Evolutionary conservation across 2,113 vertebrate species (phyloP).

Genomic region (Mesocricetus auratus): DNA sequence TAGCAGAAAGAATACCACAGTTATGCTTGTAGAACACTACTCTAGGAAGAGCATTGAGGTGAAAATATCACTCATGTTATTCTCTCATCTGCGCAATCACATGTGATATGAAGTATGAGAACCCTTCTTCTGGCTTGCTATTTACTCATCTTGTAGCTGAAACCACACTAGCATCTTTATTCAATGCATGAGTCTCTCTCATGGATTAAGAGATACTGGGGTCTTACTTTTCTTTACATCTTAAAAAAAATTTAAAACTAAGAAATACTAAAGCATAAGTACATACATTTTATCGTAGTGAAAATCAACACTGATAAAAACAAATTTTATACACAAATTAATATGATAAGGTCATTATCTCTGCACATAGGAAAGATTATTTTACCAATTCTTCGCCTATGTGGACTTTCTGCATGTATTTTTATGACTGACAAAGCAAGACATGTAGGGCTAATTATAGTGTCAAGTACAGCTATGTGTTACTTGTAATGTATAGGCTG

Average conservation of each 20-base stretch:
- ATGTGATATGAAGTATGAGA: background rate
- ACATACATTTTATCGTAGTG: background rate
- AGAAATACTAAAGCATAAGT: background rate
- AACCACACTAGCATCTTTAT: background rate
- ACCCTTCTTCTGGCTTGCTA: background rate
- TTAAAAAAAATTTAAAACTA: background rate
- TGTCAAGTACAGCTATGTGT: conserved; percentile 23
- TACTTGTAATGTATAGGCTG: conserved; percentile 36
- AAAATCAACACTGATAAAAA: conserved; percentile 34
- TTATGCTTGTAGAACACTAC: background rate
- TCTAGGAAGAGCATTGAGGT: background rate
- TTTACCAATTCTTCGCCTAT: background rate
- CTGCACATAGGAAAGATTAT: background rate
- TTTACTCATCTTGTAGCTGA: background rate
- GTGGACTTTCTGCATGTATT: background rate
- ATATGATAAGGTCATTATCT: background rate
- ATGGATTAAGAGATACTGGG: background rate
- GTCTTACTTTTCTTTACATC: background rate
- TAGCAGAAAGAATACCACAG: background rate
- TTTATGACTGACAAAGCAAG: background rate
- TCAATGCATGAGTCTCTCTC: background rate
- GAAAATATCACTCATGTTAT: background rate
- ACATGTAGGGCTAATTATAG: conserved; percentile 31
- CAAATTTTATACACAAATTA: background rate
- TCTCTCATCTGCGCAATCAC: background rate